These are phyloP conservation scores for Zosterops japonicus DNA, from an alignment of 2,113 vertebrate species.

Conservation along the genomic window DNA sequence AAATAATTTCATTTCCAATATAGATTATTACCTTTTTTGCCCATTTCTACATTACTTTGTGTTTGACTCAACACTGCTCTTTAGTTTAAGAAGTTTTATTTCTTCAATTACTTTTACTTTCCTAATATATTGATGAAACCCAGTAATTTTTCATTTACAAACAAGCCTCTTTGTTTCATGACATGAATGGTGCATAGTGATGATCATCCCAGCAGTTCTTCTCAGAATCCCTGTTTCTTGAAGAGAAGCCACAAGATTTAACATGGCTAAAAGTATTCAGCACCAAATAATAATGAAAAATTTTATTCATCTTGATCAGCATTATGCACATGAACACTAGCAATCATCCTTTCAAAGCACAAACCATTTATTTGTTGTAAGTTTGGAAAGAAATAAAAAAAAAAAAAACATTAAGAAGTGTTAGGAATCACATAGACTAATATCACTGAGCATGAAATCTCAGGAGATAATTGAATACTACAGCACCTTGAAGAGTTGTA, in stretches of 20 bases:
- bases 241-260: not conserved
- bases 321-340: not conserved
- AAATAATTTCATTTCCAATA: not conserved
- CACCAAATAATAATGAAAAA: not conserved
- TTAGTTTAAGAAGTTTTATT: not conserved
- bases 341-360: not conserved
- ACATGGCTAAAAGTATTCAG: not conserved
- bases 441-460: not conserved
- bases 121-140: not conserved
- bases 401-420: not conserved
- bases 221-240: not conserved
- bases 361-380: not conserved
- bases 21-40: not conserved
- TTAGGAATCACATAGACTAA: not conserved
- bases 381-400: not conserved
- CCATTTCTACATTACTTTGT: not conserved
- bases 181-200: accelerated
- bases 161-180: not conserved
- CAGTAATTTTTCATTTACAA: not conserved
- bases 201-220: not conserved
- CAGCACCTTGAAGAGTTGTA: not conserved
- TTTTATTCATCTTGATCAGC: not conserved
- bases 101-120: not conserved
- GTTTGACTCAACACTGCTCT: not conserved
- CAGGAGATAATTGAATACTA: not conserved